These are phyloP conservation scores for Anser brachyrhynchus DNA, from an alignment of 2,113 vertebrate species.

Conservation along the genomic window DNA sequence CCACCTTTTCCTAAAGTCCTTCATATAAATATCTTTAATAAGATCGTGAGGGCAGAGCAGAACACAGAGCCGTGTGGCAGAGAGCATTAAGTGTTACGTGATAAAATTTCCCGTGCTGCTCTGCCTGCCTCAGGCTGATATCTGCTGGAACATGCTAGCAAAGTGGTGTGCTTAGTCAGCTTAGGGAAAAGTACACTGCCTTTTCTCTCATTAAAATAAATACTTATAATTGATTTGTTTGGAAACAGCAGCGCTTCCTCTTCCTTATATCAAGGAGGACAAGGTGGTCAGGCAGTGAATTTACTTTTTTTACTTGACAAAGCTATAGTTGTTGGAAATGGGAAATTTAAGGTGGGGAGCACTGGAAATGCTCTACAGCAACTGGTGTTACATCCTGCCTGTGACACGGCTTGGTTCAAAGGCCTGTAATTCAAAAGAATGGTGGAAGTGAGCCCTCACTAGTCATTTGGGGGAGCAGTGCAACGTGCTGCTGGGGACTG, in stretches of 20 bases:
- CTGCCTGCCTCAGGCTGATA: not conserved
- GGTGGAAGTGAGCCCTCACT: not conserved
- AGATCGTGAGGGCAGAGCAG: not conserved
- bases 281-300: not conserved
- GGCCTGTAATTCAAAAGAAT: not conserved
- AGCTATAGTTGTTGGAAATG: not conserved
- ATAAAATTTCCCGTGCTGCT: not conserved
- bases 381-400: not conserved
- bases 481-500: not conserved
- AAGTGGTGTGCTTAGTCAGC: not conserved
- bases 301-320: not conserved
- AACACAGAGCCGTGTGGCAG: not conserved
- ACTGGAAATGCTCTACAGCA: fast-evolving
- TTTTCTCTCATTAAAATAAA: not conserved
- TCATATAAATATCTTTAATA: not conserved
- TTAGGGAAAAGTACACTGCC: not conserved
- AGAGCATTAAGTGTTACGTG: not conserved
- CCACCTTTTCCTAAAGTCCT: not conserved
- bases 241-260: not conserved
- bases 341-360: not conserved
- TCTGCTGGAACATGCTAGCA: not conserved
- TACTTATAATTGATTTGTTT: not conserved
- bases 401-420: not conserved
- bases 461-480: not conserved
- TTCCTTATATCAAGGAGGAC: not conserved